Conservation (phyloP, 2,113 vertebrate genomes). For the Camelus bactrianus region DNA sequence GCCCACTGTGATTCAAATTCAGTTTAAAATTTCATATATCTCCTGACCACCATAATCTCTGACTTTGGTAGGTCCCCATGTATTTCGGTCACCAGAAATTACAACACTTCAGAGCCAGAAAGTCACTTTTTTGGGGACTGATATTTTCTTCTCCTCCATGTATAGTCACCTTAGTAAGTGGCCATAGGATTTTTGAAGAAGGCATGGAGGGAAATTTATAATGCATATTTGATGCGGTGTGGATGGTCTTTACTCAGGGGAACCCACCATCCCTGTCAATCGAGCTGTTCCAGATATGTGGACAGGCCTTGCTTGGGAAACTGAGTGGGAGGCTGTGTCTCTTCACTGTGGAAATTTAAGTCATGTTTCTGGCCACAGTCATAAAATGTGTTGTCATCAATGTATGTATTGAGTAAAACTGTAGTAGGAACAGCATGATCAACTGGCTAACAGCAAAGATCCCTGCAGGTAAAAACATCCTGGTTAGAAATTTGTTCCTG, state of each 20-base stretch:
- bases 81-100: neutral
- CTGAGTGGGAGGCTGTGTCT: fast-evolving
- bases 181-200: neutral
- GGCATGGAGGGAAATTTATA: neutral
- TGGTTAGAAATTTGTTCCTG: neutral
- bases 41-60: too few species aligned
- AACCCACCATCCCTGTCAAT: neutral
- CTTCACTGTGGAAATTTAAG: neutral
- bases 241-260: neutral
- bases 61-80: neutral
- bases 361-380: neutral
- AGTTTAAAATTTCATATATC: neutral
- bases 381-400: neutral
- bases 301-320: neutral
- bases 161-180: neutral
- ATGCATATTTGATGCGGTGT: too few species aligned
- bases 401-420: neutral
- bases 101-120: neutral
- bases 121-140: neutral
- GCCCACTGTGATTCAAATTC: neutral
- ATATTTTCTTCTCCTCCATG: neutral
- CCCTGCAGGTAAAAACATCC: neutral
- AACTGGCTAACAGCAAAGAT: neutral
- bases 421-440: neutral
- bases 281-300: neutral